Evolutionary conservation across 2,113 vertebrate genomes (phyloP).

Genomic region (Brachirus orientalis): DNA sequence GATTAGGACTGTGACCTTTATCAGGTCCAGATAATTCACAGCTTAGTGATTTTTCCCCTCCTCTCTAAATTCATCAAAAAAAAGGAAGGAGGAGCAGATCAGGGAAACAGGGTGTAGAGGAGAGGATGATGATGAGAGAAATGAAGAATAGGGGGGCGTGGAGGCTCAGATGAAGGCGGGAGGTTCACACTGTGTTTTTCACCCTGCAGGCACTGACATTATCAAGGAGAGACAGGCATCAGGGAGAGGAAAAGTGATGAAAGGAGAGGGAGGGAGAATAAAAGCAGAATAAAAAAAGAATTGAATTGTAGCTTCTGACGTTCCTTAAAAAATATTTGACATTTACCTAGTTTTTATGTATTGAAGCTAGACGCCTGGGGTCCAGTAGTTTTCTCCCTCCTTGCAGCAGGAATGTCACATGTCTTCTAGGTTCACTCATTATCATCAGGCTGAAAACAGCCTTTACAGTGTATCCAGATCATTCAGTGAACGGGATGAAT

Average conservation of each 20-base stretch:
- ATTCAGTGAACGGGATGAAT: slow-evolving; percentile 12
- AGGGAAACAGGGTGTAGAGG: slow-evolving; percentile 44
- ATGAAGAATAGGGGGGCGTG: slow-evolving; percentile 38
- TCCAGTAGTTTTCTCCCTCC: slow-evolving; percentile 35
- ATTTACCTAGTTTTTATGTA: slow-evolving; percentile 71
- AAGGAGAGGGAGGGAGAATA: slow-evolving; percentile 38
- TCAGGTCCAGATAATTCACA: slow-evolving; percentile 65
- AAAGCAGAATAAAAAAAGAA: slow-evolving; percentile 54
- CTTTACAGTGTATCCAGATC: slow-evolving; percentile 21
- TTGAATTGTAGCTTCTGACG: slow-evolving; percentile 71
- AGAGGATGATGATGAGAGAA: slow-evolving; percentile 45
- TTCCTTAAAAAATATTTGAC: slow-evolving; percentile 66
- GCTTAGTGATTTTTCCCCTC: slow-evolving; percentile 64
- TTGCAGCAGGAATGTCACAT: slow-evolving; percentile 40
- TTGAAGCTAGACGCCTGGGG: slow-evolving; percentile 49
- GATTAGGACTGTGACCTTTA: slow-evolving; percentile 75
- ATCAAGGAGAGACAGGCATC: slow-evolving; percentile 58
- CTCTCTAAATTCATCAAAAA: slow-evolving; percentile 51
- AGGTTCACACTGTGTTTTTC: slow-evolving; percentile 51
- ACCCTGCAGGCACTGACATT: slow-evolving; percentile 72
- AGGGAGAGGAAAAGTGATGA: slow-evolving; percentile 46
- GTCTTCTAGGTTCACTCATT: slow-evolving; percentile 32
- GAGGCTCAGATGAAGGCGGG: slow-evolving; percentile 35
- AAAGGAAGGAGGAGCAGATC: slow-evolving; percentile 38
- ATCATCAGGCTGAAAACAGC: slow-evolving; percentile 29